Conservation (phyloP, 2,113 vertebrate genomes). For the Charina bottae region DNA sequence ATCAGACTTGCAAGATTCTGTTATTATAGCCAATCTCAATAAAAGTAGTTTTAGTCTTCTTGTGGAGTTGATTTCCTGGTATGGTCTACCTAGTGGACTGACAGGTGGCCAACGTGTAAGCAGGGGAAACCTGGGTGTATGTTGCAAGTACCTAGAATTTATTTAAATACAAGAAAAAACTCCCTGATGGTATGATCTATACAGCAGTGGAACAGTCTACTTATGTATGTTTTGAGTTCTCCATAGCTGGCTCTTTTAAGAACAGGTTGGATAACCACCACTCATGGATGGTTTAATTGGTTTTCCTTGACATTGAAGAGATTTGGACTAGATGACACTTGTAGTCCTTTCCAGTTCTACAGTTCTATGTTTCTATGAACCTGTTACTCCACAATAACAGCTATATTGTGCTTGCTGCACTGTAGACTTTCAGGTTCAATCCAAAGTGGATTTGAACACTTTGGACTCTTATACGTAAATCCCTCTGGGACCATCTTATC, state of each 20-base stretch:
- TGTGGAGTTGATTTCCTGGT: too few species aligned
- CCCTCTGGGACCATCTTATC: background rate
- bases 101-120: background rate
- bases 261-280: background rate
- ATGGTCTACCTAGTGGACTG: background rate
- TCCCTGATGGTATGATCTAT: background rate
- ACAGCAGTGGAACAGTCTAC: background rate
- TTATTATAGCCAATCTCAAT: background rate
- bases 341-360: background rate
- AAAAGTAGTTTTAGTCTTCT: background rate
- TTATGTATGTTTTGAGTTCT: background rate
- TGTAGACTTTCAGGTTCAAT: background rate
- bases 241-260: background rate
- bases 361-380: background rate
- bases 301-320: background rate
- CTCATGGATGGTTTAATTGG: background rate
- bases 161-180: background rate
- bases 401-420: background rate
- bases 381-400: background rate
- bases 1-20: background rate
- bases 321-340: background rate
- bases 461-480: background rate
- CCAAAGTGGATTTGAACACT: too few species aligned
- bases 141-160: background rate
- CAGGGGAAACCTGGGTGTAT: background rate